These are phyloP conservation scores for Coccyzus lansbergi DNA, from an alignment of 2,797 vertebrate species.

Conservation along the genomic window DNA sequence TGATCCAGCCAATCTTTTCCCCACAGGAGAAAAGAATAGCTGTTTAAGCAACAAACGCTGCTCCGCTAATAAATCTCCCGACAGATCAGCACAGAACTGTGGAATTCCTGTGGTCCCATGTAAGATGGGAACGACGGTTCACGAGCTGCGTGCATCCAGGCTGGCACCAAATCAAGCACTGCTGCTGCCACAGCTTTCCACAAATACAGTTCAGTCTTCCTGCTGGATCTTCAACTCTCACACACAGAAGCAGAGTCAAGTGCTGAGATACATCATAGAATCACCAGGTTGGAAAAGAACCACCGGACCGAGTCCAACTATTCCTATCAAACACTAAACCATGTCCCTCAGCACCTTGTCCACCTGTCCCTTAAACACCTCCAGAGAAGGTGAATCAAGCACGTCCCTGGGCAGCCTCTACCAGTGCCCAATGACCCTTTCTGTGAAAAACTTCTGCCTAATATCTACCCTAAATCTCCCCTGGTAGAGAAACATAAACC, in stretches of 20 bases:
- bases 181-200: not conserved
- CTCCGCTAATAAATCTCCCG: not conserved
- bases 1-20: not conserved
- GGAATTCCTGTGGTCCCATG: not conserved
- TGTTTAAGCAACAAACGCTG: not conserved
- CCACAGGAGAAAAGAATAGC: not conserved
- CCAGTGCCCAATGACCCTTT: no score
- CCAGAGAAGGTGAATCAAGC: no score
- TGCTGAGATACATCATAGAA: accelerated
- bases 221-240: not conserved
- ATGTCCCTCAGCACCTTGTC: no score
- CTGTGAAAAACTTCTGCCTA: no score
- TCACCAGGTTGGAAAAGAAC: no score
- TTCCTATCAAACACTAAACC: no score
- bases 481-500: no score
- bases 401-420: no score
- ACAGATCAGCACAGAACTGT: not conserved
- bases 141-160: accelerated
- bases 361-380: no score
- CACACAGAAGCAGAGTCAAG: not conserved
- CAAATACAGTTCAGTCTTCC: accelerated
- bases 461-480: no score
- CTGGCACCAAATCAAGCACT: not conserved
- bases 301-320: no score
- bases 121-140: not conserved